These are phyloP conservation scores for Malurus alboscapulatus DNA, from an alignment of 2,113 vertebrate species.

Conservation along the genomic window DNA sequence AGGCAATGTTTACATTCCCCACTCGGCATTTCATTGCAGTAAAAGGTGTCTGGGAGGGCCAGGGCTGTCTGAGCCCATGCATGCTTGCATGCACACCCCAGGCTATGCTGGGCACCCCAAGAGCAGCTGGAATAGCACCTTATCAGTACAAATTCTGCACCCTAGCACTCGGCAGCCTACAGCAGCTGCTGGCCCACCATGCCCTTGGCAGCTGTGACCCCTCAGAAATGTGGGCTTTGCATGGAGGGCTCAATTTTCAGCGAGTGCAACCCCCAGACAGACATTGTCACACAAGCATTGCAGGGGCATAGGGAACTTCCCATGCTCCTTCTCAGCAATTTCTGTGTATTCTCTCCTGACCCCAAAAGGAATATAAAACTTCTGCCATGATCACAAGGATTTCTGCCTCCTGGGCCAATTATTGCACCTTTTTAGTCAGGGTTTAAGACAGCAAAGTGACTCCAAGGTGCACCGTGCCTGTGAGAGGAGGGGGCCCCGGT, in stretches of 20 bases:
- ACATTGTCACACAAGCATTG: background rate
- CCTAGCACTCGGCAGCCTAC: background rate
- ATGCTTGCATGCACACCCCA: background rate
- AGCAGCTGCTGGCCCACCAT: accelerated
- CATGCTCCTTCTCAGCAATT: background rate
- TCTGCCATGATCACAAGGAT: background rate
- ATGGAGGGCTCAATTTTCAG: background rate
- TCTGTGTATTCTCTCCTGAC: background rate
- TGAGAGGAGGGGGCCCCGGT: background rate
- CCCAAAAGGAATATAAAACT: background rate
- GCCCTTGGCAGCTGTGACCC: background rate
- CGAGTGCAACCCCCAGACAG: background rate
- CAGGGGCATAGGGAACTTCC: background rate
- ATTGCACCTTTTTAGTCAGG: background rate
- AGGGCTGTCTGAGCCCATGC: background rate
- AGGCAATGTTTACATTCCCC: background rate
- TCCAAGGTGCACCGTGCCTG: background rate
- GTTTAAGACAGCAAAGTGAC: background rate
- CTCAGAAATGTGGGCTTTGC: background rate
- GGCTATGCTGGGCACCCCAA: background rate
- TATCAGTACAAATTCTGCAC: background rate
- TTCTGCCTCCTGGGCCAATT: background rate
- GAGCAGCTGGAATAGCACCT: background rate
- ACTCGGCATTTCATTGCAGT: background rate
- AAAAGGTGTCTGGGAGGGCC: background rate